phyloP scores from a whole-genome alignment of 2,797 vertebrate genomes.

The Acanthurus leucopareius region DNA sequence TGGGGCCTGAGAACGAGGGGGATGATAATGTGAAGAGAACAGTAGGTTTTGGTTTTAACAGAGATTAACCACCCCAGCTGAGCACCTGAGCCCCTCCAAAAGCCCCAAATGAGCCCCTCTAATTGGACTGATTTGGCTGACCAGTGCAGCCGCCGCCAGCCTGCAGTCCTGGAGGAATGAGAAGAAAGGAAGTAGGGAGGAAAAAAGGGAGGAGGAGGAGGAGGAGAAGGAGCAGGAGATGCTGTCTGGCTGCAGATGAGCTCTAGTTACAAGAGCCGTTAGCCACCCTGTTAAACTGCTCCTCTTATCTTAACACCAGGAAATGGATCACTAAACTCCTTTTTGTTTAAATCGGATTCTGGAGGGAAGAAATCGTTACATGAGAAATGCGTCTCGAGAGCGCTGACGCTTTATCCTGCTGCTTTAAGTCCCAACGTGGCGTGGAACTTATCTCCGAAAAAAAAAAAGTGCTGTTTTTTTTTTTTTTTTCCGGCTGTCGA shows the following conservation, averaged over 20 bases:
- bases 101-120: constrained; percentile 59
- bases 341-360: constrained; percentile 66
- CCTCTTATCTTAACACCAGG: constrained; percentile 64
- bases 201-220: constrained; percentile 1
- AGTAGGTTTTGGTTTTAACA: constrained; percentile 54
- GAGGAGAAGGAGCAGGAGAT: constrained; percentile 32
- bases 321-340: constrained; percentile 68
- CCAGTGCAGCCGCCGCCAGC: constrained; percentile 57
- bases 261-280: constrained; percentile 55
- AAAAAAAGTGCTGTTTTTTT: constrained; percentile 8
- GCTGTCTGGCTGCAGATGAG: constrained; percentile 68
- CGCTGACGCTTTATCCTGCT: constrained; percentile 18
- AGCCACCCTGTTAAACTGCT: constrained; percentile 59
- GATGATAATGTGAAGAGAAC: constrained; percentile 43
- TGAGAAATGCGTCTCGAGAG: constrained; percentile 42
- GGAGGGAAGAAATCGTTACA: constrained; percentile 57
- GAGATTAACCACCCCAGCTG: constrained; percentile 60
- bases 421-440: constrained; percentile 28
- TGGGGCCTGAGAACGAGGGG: constrained; percentile 18
- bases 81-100: constrained; percentile 58
- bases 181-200: constrained; percentile 29
- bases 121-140: constrained; percentile 78
- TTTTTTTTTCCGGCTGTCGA: constrained; percentile 16
- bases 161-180: constrained; percentile 52
- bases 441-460: constrained; percentile 27